Conservation (phyloP, 2,797 vertebrate genomes). For the Sylvia borin region DNA sequence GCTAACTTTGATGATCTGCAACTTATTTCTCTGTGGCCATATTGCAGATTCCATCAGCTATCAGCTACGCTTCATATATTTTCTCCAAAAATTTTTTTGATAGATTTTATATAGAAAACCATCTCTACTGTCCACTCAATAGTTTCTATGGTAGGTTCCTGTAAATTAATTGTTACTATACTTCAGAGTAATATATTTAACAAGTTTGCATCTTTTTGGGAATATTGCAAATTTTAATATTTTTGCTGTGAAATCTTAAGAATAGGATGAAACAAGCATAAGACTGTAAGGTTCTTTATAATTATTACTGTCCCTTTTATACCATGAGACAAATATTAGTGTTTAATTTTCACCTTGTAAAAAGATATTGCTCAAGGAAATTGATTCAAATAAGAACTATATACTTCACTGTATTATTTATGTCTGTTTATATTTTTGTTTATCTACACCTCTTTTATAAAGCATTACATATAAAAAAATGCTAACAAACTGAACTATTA, state of each 20-base stretch:
- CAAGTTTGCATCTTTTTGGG: conserved; percentile 51
- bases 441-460: conserved; percentile 13
- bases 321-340: conserved; percentile 4
- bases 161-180: conserved; percentile 52
- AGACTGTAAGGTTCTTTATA: background rate
- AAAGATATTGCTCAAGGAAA: conserved; percentile 19
- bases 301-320: conserved; percentile 37
- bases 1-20: background rate
- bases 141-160: conserved; percentile 40
- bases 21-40: conserved; percentile 4
- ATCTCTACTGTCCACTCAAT: conserved; percentile 52
- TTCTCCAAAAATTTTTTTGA: conserved; percentile 72
- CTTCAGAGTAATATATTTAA: conserved; percentile 68
- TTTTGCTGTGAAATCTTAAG: conserved; percentile 56
- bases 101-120: conserved; percentile 74
- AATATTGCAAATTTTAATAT: conserved; percentile 49
- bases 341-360: conserved; percentile 46
- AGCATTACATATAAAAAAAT: background rate
- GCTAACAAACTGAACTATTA: background rate
- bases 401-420: conserved; percentile 1
- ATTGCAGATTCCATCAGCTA: conserved; percentile 25
- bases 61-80: conserved; percentile 28
- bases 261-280: background rate
- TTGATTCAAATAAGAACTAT: conserved; percentile 24
- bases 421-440: conserved; percentile 5